These are phyloP conservation scores for Rhabdornis inornatus DNA, from an alignment of 2,113 vertebrate species.

Conservation along the genomic window DNA sequence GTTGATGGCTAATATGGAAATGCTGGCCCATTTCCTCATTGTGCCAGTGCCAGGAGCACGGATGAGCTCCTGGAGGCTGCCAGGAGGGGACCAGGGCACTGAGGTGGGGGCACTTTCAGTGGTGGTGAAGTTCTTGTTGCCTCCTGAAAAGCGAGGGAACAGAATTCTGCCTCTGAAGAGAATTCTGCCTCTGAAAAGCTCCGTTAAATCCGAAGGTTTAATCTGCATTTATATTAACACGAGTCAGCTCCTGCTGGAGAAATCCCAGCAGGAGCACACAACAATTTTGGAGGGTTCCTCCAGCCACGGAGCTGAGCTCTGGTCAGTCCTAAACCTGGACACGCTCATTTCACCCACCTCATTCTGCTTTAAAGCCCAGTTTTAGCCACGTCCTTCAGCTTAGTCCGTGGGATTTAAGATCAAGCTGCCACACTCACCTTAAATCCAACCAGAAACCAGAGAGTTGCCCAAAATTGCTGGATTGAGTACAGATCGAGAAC, in stretches of 20 bases:
- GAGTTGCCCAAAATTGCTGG: not conserved
- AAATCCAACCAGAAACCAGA: not conserved
- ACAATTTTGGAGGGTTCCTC: not conserved
- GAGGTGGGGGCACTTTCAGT: not conserved
- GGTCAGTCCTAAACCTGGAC: not conserved
- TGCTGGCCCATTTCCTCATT: not conserved
- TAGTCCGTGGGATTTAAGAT: not conserved
- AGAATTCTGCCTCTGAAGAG: not conserved
- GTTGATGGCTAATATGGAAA: not conserved
- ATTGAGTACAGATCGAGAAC: not conserved
- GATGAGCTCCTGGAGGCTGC: not conserved
- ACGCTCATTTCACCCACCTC: not conserved
- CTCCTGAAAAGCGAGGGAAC: not conserved
- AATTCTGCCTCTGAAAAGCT: not conserved
- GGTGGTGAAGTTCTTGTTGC: not conserved
- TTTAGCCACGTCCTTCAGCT: not conserved
- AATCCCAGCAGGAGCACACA: not conserved
- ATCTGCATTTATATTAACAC: rapidly evolving
- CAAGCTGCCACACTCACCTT: not conserved
- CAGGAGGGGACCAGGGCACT: not conserved
- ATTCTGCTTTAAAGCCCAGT: not conserved
- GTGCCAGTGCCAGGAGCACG: not conserved
- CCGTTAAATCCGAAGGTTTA: not conserved
- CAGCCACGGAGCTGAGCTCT: not conserved
- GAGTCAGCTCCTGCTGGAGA: no score